Base-by-base conservation (phyloP, 2,888 invertebrate genomes). In the Dicycla oo region DNA sequence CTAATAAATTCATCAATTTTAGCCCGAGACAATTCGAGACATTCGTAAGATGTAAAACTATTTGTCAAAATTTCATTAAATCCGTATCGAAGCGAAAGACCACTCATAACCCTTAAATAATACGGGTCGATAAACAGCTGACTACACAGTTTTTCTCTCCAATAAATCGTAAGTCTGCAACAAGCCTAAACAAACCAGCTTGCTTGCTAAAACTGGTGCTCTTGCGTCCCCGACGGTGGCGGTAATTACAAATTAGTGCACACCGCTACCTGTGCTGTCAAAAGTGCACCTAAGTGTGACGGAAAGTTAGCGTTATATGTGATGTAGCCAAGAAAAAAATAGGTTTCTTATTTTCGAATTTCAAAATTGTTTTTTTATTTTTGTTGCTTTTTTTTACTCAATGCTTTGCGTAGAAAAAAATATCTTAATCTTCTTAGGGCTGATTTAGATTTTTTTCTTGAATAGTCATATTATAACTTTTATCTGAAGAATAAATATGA, bases 181-280 rank as follows among this genome's bases (percentile, higher is more conserved):
- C 70, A 11, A 34, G 56, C 75, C 83, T 81, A 64, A 67, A 34
- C 51, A 80, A 66, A 82, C 60, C 47, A 11, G 83, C 63, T 45
- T 40, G 75, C 70, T 75, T 70, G 80, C 74, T 80, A 68, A 79
- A 82, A 78, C 82, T 69, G 54, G 53, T 58, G 43, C 73, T 78
- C 64, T 57, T 65, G 67, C 69, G 75, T 64, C 78, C 68, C 60
- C 45, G 53, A 8, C 57, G 72, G 68, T 67, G 78, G 86, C 85
- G 82, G 91, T 93, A 93, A 94, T 94, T 93, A 92, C 90, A 90
- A 93, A 93, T 94, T 92, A 93, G 89, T 89, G 92, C 88, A 88
- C 85, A 82, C 83, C 83, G 82, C 88, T 75, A 80, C 82, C 83
- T 78, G 73, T 78, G 89, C 88, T 87, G 89, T 91, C 93, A 92